Conservation (phyloP, 2,797 vertebrate species). For the Liasis olivaceus region DNA sequence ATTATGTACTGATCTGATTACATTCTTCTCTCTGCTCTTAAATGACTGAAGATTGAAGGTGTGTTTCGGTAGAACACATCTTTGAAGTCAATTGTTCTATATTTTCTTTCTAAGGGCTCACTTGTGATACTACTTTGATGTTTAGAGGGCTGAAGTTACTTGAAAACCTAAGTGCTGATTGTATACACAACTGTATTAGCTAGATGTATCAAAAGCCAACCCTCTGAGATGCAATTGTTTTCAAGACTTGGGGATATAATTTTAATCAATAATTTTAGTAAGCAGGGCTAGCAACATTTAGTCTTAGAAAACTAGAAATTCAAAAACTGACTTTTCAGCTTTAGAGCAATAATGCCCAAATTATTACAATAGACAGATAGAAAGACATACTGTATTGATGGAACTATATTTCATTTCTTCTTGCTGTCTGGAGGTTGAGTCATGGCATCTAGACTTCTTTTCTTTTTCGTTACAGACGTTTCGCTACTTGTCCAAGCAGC, state of each 20-base stretch:
- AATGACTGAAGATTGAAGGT: neutral
- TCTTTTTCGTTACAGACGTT: too few relatives aligned
- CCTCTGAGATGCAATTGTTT: neutral
- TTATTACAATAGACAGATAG: neutral
- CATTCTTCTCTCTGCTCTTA: rapidly evolving
- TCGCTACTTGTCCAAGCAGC: too few relatives aligned
- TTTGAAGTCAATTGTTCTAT: neutral
- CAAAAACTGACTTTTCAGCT: neutral
- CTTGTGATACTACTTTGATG: neutral
- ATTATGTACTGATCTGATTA: neutral
- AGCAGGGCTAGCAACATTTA: neutral
- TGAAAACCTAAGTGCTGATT: neutral
- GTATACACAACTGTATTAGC: neutral
- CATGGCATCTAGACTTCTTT: too few relatives aligned
- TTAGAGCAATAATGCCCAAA: neutral
- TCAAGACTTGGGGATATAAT: neutral
- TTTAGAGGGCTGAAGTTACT: neutral
- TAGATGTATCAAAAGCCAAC: too few relatives aligned
- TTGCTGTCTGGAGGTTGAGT: neutral
- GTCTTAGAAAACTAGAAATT: neutral
- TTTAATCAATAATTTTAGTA: neutral
- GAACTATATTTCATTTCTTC: neutral
- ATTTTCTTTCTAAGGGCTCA: neutral
- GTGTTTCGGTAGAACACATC: neutral
- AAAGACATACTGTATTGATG: neutral